Conservation (phyloP, 2,113 vertebrate species). For the Ceratotherium simum region DNA sequence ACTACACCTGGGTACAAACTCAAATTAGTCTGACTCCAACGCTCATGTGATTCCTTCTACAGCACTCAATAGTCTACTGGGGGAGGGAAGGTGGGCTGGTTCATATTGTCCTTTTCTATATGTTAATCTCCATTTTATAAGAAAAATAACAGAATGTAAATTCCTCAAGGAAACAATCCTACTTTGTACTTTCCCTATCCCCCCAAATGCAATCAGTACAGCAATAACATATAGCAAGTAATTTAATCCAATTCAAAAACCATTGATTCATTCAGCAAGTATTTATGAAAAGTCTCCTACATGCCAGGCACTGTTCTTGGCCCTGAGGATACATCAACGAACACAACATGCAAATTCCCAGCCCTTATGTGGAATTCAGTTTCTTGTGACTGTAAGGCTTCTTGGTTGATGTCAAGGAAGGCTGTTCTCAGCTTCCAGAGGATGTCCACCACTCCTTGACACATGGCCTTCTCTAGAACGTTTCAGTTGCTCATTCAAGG, state of each 20-base stretch:
- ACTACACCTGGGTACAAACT: neutral
- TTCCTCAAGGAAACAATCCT: neutral
- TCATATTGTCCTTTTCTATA: neutral
- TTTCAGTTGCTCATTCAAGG: neutral
- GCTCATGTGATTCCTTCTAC: neutral
- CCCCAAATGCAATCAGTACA: neutral
- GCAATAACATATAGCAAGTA: neutral
- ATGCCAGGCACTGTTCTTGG: neutral
- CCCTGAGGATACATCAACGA: neutral
- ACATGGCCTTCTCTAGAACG: neutral
- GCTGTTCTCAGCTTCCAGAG: neutral
- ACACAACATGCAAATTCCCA: neutral
- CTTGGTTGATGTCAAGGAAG: neutral
- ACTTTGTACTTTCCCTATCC: neutral
- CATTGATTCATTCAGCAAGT: constrained; percentile 3
- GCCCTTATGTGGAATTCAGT: neutral
- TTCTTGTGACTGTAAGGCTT: neutral
- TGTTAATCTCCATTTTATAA: neutral
- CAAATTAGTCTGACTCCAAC: neutral
- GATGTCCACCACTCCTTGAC: neutral
- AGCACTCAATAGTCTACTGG: neutral
- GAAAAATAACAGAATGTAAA: neutral
- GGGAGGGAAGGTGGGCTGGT: neutral
- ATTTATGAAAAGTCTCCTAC: constrained; percentile 12
- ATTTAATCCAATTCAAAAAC: neutral